phyloP scores from a whole-genome alignment of 2,797 vertebrate species.

The Manis pentadactyla region DNA sequence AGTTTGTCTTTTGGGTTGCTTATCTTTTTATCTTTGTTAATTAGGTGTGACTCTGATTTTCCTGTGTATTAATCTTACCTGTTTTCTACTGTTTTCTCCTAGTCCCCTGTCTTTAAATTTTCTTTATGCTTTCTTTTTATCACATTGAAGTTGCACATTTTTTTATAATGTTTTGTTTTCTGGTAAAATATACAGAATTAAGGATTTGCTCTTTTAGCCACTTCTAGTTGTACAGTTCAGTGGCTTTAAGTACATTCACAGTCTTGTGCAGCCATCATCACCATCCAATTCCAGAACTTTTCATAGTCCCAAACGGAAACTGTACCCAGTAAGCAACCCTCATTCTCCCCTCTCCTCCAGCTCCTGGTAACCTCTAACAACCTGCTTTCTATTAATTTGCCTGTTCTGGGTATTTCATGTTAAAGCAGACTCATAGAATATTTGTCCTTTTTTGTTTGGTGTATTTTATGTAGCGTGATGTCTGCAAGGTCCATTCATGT shows the following conservation, averaged over 20 bases:
- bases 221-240: background rate
- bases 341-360: background rate
- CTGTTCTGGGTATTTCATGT: background rate
- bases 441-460: background rate
- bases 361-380: background rate
- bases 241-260: background rate
- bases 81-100: background rate
- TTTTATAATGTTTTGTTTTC: background rate
- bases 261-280: background rate
- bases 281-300: background rate
- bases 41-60: background rate
- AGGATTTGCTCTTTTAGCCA: background rate
- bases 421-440: background rate
- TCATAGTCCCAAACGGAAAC: background rate
- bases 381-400: background rate
- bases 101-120: background rate
- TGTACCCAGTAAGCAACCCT: background rate
- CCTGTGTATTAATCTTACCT: background rate
- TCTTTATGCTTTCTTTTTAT: background rate
- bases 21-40: constrained; percentile 11
- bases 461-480: background rate
- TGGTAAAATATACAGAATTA: background rate
- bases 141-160: background rate
- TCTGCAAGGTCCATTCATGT: background rate
- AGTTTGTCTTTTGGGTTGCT: background rate